phyloP scores from a whole-genome alignment of 2,888 invertebrate species.

The Amphipoea oculea region DNA sequence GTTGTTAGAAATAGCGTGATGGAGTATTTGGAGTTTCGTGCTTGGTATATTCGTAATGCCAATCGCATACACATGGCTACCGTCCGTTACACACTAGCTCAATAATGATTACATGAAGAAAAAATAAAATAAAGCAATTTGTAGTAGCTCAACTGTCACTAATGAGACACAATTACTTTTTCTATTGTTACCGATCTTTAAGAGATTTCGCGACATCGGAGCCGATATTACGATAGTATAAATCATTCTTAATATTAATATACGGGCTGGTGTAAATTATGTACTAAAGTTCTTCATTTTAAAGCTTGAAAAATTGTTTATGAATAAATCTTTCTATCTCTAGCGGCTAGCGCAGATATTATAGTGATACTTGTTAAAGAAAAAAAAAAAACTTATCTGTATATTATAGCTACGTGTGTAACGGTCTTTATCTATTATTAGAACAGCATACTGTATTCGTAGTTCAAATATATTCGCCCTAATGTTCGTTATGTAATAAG shows the following conservation, averaged over 20 bases:
- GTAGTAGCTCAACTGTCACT: too few relatives aligned
- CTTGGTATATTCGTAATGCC: slow-evolving; percentile 29
- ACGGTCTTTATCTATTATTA: slow-evolving; percentile 25
- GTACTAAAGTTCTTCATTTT: background rate
- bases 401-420: slow-evolving; percentile 22
- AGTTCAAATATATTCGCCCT: slow-evolving; percentile 16
- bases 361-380: background rate
- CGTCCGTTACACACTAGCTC: slow-evolving; percentile 1
- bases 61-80: slow-evolving; percentile 23
- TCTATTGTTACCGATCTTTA: too few relatives aligned
- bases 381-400: background rate
- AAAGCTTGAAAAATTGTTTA: background rate
- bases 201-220: too few relatives aligned
- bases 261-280: background rate
- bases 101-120: background rate
- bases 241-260: background rate
- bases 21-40: slow-evolving; percentile 58
- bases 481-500: slow-evolving; percentile 46
- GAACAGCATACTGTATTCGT: background rate
- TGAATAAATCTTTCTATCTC: background rate
- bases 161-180: too few relatives aligned
- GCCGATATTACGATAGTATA: background rate
- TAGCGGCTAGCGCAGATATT: background rate
- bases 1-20: slow-evolving; percentile 54
- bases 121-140: background rate